phyloP scores from a whole-genome alignment of 2,888 invertebrate species.

The Glaucopsyche alexis region DNA sequence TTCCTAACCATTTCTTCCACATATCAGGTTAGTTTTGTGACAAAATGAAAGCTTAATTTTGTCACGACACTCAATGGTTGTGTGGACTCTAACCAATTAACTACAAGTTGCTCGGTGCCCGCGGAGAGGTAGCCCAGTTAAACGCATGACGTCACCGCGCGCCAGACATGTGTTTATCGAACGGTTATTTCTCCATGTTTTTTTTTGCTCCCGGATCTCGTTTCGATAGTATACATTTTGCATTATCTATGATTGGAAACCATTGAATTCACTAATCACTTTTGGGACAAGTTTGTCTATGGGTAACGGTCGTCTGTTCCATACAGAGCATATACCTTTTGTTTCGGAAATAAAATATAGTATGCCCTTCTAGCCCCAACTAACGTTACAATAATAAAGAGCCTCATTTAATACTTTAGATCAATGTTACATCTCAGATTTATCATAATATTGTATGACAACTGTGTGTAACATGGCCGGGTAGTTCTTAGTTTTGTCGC shows the following conservation, averaged over 20 bases:
- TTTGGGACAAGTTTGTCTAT: not conserved
- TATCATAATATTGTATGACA: not conserved
- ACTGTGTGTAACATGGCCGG: not conserved
- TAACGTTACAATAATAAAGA: no score
- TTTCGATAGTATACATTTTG: not conserved
- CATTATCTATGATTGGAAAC: not conserved
- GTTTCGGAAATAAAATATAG: no score
- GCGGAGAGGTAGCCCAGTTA: conserved; percentile 35
- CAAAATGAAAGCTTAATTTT: not conserved
- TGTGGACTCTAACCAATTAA: conserved; percentile 63
- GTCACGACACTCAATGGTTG: conserved; percentile 50
- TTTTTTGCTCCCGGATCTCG: conserved; percentile 13
- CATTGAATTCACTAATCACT: not conserved
- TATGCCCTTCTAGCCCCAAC: no score
- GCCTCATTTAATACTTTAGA: no score
- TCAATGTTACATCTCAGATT: no score
- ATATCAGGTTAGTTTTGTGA: not conserved
- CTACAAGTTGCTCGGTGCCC: conserved; percentile 41
- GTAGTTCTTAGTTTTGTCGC: not conserved
- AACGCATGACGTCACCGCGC: conserved; percentile 36
- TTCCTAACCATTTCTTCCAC: no score
- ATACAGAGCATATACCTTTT: no score
- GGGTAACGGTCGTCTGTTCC: no score
- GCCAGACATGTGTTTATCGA: conserved; percentile 26
- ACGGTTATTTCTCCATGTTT: conserved; percentile 25